These are phyloP conservation scores for Cataglyphis altisquamis DNA, from an alignment of 2,888 invertebrate species.

Conservation along the genomic window DNA sequence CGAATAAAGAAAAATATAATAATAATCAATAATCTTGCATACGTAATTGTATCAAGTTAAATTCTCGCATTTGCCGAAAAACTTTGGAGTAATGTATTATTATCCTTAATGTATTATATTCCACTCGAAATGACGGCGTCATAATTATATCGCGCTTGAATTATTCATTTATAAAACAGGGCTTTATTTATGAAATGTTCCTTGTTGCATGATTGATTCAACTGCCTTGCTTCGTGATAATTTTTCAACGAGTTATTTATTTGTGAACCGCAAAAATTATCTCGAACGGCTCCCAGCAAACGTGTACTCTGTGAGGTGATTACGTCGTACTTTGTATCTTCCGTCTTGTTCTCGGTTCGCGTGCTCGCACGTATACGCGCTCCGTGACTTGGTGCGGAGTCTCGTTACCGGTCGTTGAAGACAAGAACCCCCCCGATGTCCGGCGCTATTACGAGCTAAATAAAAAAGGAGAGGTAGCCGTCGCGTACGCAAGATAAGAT, in stretches of 20 bases:
- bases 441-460: constrained; percentile 68
- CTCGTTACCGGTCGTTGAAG: constrained; percentile 75
- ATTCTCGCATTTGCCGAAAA: background rate
- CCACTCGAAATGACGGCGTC: background rate
- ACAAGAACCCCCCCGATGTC: constrained; percentile 74
- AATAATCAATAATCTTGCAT: background rate
- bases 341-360: constrained; percentile 24
- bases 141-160: background rate
- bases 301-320: constrained; percentile 18
- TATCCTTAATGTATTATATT: background rate
- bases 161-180: background rate
- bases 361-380: constrained; percentile 27
- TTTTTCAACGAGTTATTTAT: background rate
- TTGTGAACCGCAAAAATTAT: background rate
- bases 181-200: background rate
- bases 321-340: constrained; percentile 33
- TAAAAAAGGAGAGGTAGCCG: constrained; percentile 35
- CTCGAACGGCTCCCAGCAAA: constrained; percentile 9
- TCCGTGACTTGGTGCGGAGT: constrained; percentile 68
- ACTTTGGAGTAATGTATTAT: background rate
- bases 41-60: background rate
- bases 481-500: background rate
- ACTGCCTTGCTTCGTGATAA: background rate
- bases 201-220: background rate
- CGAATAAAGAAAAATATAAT: background rate